Percentiles rank a stretch among this genome's conserved stretches.
Conservation (phyloP, 2,797 vertebrate genomes). For the Sebastes aleutianus region DNA sequence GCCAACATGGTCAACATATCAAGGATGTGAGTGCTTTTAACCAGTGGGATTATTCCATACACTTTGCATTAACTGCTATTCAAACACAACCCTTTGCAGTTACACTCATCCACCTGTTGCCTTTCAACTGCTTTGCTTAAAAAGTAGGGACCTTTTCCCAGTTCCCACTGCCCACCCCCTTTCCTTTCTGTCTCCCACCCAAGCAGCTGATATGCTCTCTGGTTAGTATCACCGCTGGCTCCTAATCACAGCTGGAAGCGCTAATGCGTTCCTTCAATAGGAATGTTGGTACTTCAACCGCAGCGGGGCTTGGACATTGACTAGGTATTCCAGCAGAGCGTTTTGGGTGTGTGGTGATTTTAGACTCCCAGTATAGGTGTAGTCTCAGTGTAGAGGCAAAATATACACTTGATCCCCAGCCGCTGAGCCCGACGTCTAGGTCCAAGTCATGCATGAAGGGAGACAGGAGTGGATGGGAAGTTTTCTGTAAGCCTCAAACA, state of each 20-base stretch:
- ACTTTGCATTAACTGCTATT: slow-evolving; percentile 1
- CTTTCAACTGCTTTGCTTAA: slow-evolving; percentile 4
- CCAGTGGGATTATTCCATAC: background rate
- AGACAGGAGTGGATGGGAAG: slow-evolving; percentile 27
- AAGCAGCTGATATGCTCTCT: slow-evolving; percentile 58
- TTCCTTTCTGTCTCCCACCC: slow-evolving; percentile 40
- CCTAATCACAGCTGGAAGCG: slow-evolving; percentile 69
- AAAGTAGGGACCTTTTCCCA: slow-evolving; percentile 5
- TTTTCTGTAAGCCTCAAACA: slow-evolving; percentile 22
- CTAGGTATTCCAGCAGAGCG: slow-evolving; percentile 43
- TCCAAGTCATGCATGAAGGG: slow-evolving; percentile 60
- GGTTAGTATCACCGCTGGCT: slow-evolving; percentile 61
- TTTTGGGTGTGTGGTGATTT: slow-evolving; percentile 49
- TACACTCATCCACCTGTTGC: slow-evolving; percentile 47
- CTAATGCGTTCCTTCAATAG: slow-evolving; percentile 63
- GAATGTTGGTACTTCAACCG: slow-evolving; percentile 63
- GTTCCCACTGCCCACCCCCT: background rate
- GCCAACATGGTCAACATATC: slow-evolving; percentile 92
- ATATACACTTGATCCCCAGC: slow-evolving; percentile 55
- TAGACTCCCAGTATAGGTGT: slow-evolving; percentile 34
- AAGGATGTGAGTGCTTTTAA: slow-evolving; percentile 88
- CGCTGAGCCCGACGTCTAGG: slow-evolving; percentile 28
- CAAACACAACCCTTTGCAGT: background rate
- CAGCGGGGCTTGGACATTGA: slow-evolving; percentile 49
- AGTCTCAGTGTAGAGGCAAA: slow-evolving; percentile 51